Base-by-base conservation (phyloP, 1,140 invertebrate species). In the Asbolus verrucosus region DNA sequence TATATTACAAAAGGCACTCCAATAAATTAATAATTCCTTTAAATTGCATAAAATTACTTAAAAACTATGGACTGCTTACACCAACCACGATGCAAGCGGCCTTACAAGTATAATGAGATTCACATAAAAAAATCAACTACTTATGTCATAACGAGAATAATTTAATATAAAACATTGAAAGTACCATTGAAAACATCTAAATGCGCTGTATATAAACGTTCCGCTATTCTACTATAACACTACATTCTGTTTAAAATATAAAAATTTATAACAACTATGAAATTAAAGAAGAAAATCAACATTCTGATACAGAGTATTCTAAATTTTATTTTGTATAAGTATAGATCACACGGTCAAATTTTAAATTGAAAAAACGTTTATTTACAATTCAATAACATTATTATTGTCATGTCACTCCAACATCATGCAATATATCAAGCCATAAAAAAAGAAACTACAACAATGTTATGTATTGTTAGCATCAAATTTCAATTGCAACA, bases 121-220 rank as follows among this genome's bases (percentile, higher is more conserved):
- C 46, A 27, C 27, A 27, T 38, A 62, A 62, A 36, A 62, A 62
- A 62, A 13, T 33, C 30, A 36, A 54, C 46, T 54, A 54, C 46
- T n/a, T n/a, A n/a, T n/a, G 11, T 11, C n/a, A 11, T 36, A 31
- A 54, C 14, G n/a, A 54, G 46, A 54, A 54, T 54, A 54, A 27
- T 54, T 33, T 33, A 62, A 38, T 62, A 39, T 27, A 31, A 38
- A 62, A 62, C 36, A 38, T 11, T 62, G 30, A 39, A 62, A 38
- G 59, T 59, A 62, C 36, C 30, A 62, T 62, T 62, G 16, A 62
- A 62, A 62, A 62, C 59, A 62, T 31, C 59, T 62, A 62, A 62
- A 62, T 62, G 59, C 59, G 59, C 59, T 36, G 36, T 62, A 39
- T 62, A 62, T 39, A 62, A 62, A 62, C 36, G 30, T 62, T 24